phyloP scores from a whole-genome alignment of 1,140 invertebrate genomes.

The Medauroidea extradentata region DNA sequence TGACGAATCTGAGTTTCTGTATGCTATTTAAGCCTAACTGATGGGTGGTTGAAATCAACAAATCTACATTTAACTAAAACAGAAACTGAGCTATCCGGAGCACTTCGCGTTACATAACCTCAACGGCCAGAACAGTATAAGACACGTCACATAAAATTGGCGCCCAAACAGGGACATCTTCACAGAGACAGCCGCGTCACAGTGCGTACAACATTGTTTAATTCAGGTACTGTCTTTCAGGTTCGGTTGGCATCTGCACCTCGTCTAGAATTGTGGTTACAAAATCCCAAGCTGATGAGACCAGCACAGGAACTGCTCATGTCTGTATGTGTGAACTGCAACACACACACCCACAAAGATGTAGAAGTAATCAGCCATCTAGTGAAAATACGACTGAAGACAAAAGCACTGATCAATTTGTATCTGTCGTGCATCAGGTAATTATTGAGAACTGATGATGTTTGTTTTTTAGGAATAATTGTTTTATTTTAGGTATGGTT shows the following conservation, averaged over 20 bases:
- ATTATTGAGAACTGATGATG: constrained; percentile 7
- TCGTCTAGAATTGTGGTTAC: constrained; percentile 88
- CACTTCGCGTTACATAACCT: too few relatives aligned
- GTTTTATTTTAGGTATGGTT: too few relatives aligned
- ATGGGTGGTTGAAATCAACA: too few relatives aligned
- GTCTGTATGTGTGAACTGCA: constrained; percentile 87
- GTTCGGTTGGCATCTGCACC: constrained; percentile 28
- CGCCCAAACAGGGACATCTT: too few relatives aligned
- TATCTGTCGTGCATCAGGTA: constrained; percentile 81
- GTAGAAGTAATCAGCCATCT: constrained; percentile 86
- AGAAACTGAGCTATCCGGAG: too few relatives aligned
- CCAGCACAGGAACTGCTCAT: constrained; percentile 91
- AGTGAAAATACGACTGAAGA: constrained; percentile 88
- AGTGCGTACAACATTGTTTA: background rate
- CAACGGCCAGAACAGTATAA: too few relatives aligned
- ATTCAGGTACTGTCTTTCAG: background rate
- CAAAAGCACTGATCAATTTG: constrained; percentile 85
- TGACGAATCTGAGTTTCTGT: too few relatives aligned
- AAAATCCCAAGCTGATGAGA: constrained; percentile 89
- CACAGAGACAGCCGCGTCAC: too few relatives aligned
- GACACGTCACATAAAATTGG: too few relatives aligned
- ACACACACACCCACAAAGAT: constrained; percentile 70
- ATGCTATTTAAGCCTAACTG: too few relatives aligned
- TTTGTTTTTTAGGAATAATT: too few relatives aligned
- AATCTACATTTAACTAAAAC: too few relatives aligned